Percentiles rank a stretch among this genome's conserved stretches.
Conservation (phyloP, 2,888 invertebrate species). For the Drosophila hamatofila region DNA sequence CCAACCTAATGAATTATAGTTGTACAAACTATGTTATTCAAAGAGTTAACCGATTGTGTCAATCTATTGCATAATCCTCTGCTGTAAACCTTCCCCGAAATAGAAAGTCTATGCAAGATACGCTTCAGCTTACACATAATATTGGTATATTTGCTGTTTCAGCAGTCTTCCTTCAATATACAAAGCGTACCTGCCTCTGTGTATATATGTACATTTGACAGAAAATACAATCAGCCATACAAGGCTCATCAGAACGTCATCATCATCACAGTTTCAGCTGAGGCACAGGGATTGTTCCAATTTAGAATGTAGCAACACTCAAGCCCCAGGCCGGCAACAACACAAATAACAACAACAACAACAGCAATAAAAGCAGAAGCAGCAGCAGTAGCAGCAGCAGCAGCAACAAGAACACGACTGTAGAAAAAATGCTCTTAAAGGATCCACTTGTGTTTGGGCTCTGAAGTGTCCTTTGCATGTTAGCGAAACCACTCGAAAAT, state of each 20-base stretch:
- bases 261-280: slow-evolving; percentile 42
- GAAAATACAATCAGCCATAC: slow-evolving; percentile 29
- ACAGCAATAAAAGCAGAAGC: background rate
- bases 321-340: slow-evolving; percentile 62
- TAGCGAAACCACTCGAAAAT: slow-evolving; percentile 84
- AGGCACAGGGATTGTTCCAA: slow-evolving; percentile 52
- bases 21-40: slow-evolving; percentile 14
- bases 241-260: slow-evolving; percentile 31
- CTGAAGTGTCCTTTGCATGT: slow-evolving; percentile 83
- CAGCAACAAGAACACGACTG: slow-evolving; percentile 29
- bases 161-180: slow-evolving; percentile 42
- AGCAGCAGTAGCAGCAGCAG: slow-evolving; percentile 23
- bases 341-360: slow-evolving; percentile 21
- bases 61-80: background rate
- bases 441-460: slow-evolving; percentile 82
- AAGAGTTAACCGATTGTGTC: background rate
- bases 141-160: slow-evolving; percentile 57
- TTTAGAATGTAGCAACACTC: slow-evolving; percentile 76
- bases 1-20: slow-evolving; percentile 45
- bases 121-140: slow-evolving; percentile 1
- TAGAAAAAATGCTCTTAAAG: slow-evolving; percentile 83
- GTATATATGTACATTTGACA: slow-evolving; percentile 6
- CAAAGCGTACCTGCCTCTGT: slow-evolving; percentile 8
- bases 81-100: background rate
- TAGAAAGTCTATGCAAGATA: background rate